Evolutionary conservation across 1,140 invertebrate genomes (phyloP), one percentile per base, ranked within the genome.

Genomic region (Plectrocnemia conspersa): DNA sequence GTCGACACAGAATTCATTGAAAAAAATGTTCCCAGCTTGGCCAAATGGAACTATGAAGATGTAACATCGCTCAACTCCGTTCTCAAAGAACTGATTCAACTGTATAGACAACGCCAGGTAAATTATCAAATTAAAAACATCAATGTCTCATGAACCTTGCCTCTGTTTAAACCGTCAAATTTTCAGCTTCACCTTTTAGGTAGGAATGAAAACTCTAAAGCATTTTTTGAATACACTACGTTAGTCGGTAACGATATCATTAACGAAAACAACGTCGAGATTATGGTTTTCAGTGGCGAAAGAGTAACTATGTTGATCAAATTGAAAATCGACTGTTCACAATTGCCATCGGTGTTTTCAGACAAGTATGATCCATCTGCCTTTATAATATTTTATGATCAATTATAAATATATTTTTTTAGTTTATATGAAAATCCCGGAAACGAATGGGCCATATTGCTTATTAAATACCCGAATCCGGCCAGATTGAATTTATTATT

Each of bases 71-170:
- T 82, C 5, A 65, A 76, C 36, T 69, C 73, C 54, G 78, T 80
- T n/a, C 65, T 82, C 35, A 65, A 63, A 36, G 78, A 82, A 64
- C 62, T 82, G 24, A 63, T 77, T 23, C 58, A 58, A 16, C 69
- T 77, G 40, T 81, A 81, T 49, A 79, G 78, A 66, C 62, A 66
- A 45, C 64, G 79, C 62, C 79, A 81, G 71, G 79, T 79, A 1
- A 35, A 21, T 44, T 15, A 7, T 32, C n/a, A 7, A 15, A 5
- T 9, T 13, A 46, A 25, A 46, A 46, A 46, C 21, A 10, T 29
- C 13, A n/a, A 2, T 25, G 0, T 13, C 16, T 29, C n/a, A 46
- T 29, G 9, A 25, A 10, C 19, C 6, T 10, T 11, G 16, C 10
- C 11, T 2, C 11, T 1, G 15, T 36, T 16, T 35, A 2, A 49